These are phyloP conservation scores for Drosophila incognita DNA, from an alignment of 2,888 invertebrate species.

Conservation along the genomic window DNA sequence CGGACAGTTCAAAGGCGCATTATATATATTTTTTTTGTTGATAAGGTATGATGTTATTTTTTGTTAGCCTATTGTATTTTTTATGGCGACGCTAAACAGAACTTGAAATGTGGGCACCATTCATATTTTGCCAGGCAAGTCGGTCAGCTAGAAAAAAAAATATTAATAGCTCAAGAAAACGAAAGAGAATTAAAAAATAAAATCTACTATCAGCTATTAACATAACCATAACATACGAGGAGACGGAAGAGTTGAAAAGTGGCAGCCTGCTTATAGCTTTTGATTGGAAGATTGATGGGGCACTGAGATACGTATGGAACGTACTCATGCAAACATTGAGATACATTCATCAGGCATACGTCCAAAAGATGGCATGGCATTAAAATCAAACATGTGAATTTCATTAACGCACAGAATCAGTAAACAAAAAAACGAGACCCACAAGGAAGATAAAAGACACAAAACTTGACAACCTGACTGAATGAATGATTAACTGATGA, in stretches of 20 bases:
- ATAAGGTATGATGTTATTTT: constrained; percentile 37
- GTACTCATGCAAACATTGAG: constrained; percentile 33
- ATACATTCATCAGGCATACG: constrained; percentile 67
- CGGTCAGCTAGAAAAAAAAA: constrained; percentile 4
- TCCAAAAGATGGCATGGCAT: constrained; percentile 55
- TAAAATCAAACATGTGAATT: constrained; percentile 74
- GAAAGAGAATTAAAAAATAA: constrained; percentile 15
- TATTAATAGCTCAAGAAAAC: constrained; percentile 19
- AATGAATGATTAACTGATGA: neutral
- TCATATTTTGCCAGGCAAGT: constrained; percentile 40
- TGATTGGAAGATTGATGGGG: constrained; percentile 58
- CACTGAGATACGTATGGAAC: constrained; percentile 19
- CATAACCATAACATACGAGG: constrained; percentile 38
- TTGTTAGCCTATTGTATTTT: constrained; percentile 11
- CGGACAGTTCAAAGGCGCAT: constrained; percentile 32
- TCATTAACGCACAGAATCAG: constrained; percentile 66
- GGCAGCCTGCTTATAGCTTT: constrained; percentile 35
- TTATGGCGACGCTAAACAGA: constrained; percentile 51
- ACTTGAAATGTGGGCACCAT: constrained; percentile 20
- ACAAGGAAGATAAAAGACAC: constrained; percentile 54
- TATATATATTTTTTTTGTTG: constrained; percentile 8
- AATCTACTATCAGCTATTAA: constrained; percentile 49
- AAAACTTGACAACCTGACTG: constrained; percentile 33
- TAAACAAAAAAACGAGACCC: constrained; percentile 5
- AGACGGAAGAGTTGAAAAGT: constrained; percentile 18